Conservation (phyloP, 2,888 invertebrate genomes). For the Pseudoips prasinana region DNA sequence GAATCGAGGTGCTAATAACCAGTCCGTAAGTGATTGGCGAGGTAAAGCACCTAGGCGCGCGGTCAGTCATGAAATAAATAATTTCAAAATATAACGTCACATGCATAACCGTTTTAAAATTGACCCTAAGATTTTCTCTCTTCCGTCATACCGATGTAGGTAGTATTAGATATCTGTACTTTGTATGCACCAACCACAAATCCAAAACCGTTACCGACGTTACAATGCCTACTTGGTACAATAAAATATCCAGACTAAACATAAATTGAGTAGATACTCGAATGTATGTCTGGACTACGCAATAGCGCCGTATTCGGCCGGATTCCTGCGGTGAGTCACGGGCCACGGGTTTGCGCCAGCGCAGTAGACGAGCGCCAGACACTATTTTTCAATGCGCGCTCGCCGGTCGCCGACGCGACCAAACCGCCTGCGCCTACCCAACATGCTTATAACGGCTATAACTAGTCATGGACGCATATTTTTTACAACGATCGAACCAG, state of each 20-base stretch:
- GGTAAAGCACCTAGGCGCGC: too few species aligned
- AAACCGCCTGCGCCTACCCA: slow-evolving; percentile 27
- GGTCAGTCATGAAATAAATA: too few species aligned
- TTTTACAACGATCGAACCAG: slow-evolving; percentile 20
- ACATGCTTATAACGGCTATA: slow-evolving; percentile 30
- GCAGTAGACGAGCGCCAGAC: slow-evolving; percentile 64
- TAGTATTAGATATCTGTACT: too few species aligned
- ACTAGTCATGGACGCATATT: slow-evolving; percentile 24
- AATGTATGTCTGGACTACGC: slow-evolving; percentile 27
- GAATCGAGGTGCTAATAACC: too few species aligned
- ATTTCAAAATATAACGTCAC: too few species aligned
- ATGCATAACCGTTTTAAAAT: too few species aligned
- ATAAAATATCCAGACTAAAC: slow-evolving; percentile 49
- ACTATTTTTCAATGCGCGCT: slow-evolving; percentile 52
- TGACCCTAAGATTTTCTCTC: too few species aligned
- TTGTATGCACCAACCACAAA: too few species aligned
- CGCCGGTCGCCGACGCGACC: slow-evolving; percentile 35
- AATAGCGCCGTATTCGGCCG: slow-evolving; percentile 45
- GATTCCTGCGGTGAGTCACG: slow-evolving; percentile 60
- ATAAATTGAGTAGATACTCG: slow-evolving; percentile 35
- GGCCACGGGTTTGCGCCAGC: slow-evolving; percentile 29
- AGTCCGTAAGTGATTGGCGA: too few species aligned
- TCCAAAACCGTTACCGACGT: slow-evolving; percentile 8
- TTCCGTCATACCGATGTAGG: too few species aligned
- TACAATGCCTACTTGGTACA: slow-evolving; percentile 28